Percentiles rank a stretch among this genome's conserved stretches.
These are phyloP conservation scores for Cybosia mesomella DNA, from an alignment of 2,888 invertebrate species.

Conservation along the genomic window DNA sequence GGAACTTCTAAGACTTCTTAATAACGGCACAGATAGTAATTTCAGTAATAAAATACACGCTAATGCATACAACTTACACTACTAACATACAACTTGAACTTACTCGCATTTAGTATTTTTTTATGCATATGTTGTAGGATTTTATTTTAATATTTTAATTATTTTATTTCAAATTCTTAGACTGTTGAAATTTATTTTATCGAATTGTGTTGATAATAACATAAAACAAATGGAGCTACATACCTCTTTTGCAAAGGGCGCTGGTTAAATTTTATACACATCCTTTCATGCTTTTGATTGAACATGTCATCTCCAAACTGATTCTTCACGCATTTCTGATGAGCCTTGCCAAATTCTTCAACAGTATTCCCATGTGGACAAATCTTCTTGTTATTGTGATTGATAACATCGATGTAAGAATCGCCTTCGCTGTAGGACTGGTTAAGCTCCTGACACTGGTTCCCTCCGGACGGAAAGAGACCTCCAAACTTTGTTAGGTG, in stretches of 20 bases:
- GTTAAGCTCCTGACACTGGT: constrained; percentile 82
- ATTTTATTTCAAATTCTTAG: too few relatives aligned
- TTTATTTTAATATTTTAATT: too few relatives aligned
- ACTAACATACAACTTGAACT: too few relatives aligned
- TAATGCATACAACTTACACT: too few relatives aligned
- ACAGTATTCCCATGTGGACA: constrained; percentile 82
- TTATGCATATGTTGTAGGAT: too few relatives aligned
- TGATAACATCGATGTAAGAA: constrained; percentile 81
- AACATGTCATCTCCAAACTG: constrained; percentile 73
- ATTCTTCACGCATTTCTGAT: constrained; percentile 82
- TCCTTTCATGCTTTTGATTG: constrained; percentile 81
- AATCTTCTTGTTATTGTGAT: constrained; percentile 75
- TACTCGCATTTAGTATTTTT: too few relatives aligned
- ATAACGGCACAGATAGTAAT: background rate
- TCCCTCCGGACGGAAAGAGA: constrained; percentile 81
- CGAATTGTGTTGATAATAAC: background rate
- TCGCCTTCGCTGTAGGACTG: constrained; percentile 84
- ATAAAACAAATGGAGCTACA: background rate
- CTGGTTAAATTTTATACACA: constrained; percentile 85
- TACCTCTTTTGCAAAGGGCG: constrained; percentile 82
- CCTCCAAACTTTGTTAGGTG: constrained; percentile 83
- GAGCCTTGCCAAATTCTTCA: constrained; percentile 84
- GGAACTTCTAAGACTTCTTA: background rate
- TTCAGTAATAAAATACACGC: background rate
- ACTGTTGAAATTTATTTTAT: background rate